Evolutionary conservation across 2,888 invertebrate genomes (phyloP).

Genomic region (Pimpla rufipes): DNA sequence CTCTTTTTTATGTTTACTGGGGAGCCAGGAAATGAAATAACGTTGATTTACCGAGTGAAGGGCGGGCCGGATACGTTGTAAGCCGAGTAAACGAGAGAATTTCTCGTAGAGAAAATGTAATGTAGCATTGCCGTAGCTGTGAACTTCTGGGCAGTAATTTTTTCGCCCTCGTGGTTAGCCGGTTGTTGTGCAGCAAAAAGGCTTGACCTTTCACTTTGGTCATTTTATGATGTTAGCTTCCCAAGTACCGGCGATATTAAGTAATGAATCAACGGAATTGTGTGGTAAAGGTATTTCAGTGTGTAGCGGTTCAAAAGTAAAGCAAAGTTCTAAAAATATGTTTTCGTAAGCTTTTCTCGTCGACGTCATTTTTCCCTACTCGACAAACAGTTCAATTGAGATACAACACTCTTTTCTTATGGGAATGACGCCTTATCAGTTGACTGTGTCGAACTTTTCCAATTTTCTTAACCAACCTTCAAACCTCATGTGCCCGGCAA

Average conservation of each 20-base stretch:
- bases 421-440: too few species aligned
- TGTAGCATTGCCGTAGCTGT: neutral
- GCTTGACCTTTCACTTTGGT: neutral
- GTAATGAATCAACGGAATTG: neutral
- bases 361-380: too few species aligned
- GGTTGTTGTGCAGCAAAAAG: neutral
- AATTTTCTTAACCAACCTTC: too few species aligned
- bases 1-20: neutral
- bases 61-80: neutral
- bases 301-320: neutral
- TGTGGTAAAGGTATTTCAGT: neutral
- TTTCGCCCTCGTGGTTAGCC: neutral
- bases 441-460: too few species aligned
- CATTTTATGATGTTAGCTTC: neutral
- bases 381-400: too few species aligned
- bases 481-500: too few species aligned
- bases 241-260: neutral
- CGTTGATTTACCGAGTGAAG: neutral
- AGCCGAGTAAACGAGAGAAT: conserved; percentile 4
- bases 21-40: neutral
- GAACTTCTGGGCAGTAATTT: neutral
- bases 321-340: too few species aligned
- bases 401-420: too few species aligned
- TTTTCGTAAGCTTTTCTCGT: too few species aligned
- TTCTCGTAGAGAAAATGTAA: neutral